phyloP scores from a whole-genome alignment of 2,888 invertebrate genomes.

The Rhaphigaster nebulosa region DNA sequence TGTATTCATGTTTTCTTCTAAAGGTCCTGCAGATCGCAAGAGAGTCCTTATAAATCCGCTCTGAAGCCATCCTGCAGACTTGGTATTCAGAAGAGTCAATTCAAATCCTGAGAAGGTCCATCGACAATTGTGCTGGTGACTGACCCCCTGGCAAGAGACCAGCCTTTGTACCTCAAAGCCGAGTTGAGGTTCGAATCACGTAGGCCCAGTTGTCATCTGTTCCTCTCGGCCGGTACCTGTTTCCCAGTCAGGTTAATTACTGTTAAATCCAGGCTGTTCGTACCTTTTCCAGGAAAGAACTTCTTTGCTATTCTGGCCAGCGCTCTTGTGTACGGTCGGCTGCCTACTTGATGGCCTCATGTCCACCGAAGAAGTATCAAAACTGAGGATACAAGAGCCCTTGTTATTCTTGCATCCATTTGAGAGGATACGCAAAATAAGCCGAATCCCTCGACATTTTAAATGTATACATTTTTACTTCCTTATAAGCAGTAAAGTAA shows the following conservation, averaged over 20 bases:
- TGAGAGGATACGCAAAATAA: too few relatives aligned
- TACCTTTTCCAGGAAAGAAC: not conserved
- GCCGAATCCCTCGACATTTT: too few relatives aligned
- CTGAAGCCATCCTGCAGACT: not conserved
- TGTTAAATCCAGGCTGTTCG: constrained; percentile 8
- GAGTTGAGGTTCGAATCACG: constrained; percentile 4
- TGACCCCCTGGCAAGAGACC: constrained; percentile 1
- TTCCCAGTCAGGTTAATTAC: not conserved
- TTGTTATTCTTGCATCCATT: too few relatives aligned
- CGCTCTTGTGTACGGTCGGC: not conserved
- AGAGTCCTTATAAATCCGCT: constrained; percentile 15
- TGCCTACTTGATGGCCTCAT: not conserved
- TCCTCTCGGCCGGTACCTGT: not conserved
- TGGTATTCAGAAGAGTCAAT: not conserved
- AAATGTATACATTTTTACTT: too few relatives aligned
- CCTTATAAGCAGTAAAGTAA: too few relatives aligned
- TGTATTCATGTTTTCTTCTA: not conserved
- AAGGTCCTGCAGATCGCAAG: not conserved
- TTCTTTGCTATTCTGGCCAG: not conserved
- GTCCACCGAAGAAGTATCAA: not conserved
- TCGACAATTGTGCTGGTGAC: not conserved
- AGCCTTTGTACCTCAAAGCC: too few relatives aligned
- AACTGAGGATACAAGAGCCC: not conserved
- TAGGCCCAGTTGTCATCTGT: not conserved
- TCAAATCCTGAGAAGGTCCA: not conserved